Percentiles rank a stretch among this genome's conserved stretches.
phyloP scores from a whole-genome alignment of 2,888 invertebrate genomes.

The Sicus ferrugineus region DNA sequence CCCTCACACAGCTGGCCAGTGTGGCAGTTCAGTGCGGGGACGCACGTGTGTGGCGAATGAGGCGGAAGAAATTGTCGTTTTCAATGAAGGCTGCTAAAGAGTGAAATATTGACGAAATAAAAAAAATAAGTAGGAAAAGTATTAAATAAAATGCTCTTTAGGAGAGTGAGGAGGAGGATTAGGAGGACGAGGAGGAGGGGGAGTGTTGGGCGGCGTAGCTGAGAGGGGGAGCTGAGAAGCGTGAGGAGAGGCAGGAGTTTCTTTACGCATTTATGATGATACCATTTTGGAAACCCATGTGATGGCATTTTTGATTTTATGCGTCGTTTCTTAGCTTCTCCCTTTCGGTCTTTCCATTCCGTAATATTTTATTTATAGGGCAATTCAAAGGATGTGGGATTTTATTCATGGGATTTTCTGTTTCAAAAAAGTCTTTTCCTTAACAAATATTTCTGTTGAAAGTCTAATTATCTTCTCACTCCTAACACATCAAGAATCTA shows the following conservation, averaged over 20 bases:
- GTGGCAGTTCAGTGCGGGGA: constrained; percentile 8
- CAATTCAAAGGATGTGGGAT: too few relatives aligned
- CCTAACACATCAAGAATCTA: neutral
- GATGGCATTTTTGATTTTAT: constrained; percentile 10
- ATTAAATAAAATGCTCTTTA: neutral
- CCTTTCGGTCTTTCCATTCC: neutral
- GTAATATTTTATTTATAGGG: too few relatives aligned
- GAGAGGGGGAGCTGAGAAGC: neutral
- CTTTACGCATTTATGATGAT: too few relatives aligned
- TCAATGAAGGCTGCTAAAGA: constrained; percentile 20
- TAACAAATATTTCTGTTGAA: too few relatives aligned
- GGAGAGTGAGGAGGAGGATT: neutral
- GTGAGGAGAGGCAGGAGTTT: neutral
- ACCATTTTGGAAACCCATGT: too few relatives aligned
- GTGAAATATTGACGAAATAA: constrained; percentile 6
- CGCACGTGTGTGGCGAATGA: neutral
- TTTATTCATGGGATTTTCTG: too few relatives aligned
- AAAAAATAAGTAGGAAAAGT: neutral
- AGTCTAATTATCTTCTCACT: neutral
- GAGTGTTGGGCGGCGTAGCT: neutral
- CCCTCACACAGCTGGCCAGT: neutral
- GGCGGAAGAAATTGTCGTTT: constrained; percentile 5
- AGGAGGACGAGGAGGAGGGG: neutral
- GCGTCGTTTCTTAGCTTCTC: neutral
- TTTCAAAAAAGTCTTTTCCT: too few relatives aligned